Base-by-base conservation (phyloP, 2,888 invertebrate species). In the Ecliptopera silaceata region DNA sequence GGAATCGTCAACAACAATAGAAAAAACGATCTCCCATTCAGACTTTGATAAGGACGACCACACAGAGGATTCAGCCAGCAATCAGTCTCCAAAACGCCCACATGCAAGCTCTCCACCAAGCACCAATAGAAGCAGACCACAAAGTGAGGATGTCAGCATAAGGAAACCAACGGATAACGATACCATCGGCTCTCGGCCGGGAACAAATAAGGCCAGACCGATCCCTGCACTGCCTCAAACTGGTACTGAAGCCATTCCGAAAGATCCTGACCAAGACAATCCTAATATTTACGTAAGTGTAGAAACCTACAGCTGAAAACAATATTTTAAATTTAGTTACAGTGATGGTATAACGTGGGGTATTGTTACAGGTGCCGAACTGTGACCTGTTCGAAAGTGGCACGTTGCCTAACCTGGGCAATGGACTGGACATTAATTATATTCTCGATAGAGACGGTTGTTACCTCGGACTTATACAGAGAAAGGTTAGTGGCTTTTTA, bases 381-480 rank as follows among this genome's bases (percentile, higher is more conserved):
- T 93, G 94, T 65, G 95, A 95, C 78, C 74, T 96, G 59, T 96
- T 96, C 72, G 94, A 95, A 78, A 81, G 93, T 34, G 87, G 89
- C 10, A 86, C 82, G 6, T 79, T 95, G 49, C 94, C 95, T 2
- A 83, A 79, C 61, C 67, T 91, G 15, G 87, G 90, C 13, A 90
- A 89, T 56, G 92, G 91, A 26, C 68, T 91, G 48, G 88, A 91
- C 58, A 86, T 88, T 32, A 86, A 91, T 66, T 88, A 88, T 61
- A 91, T 91, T 56, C 69, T 89, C 36, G 92, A 90, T 34, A 79
- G 87, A 68, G 93, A 94, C 67, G 95, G 95, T 2, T 95, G 95
- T 70, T 95, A 92, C 72, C 85, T 95, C 42, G 93, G 94, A 2
- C 85, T 95, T 6, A 89, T 95, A 52, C 94, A 94, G 73, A 91